phyloP scores from a whole-genome alignment of 2,888 invertebrate species.

The Dascillus cervinus region DNA sequence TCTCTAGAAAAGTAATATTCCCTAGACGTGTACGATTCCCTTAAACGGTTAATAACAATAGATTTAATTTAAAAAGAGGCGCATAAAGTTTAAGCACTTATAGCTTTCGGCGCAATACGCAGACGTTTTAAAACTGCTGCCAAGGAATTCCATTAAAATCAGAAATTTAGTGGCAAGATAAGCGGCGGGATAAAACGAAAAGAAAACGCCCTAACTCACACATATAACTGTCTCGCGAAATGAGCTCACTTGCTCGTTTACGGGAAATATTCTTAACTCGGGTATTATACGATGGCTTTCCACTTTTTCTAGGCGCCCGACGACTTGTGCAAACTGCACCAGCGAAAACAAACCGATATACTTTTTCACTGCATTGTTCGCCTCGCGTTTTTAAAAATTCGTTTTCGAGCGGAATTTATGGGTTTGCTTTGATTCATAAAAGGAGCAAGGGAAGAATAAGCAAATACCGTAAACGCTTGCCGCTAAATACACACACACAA shows the following conservation, averaged over 20 bases:
- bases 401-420: too few relatives aligned
- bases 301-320: slow-evolving; percentile 33
- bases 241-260: slow-evolving; percentile 39
- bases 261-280: slow-evolving; percentile 36
- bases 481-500: slow-evolving; percentile 30
- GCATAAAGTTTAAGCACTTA: slow-evolving; percentile 38
- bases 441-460: slow-evolving; percentile 13
- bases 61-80: slow-evolving; percentile 42
- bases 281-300: slow-evolving; percentile 34
- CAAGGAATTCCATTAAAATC: slow-evolving; percentile 51
- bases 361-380: too few relatives aligned
- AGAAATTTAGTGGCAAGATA: slow-evolving; percentile 51
- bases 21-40: slow-evolving; percentile 37
- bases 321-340: slow-evolving; percentile 34
- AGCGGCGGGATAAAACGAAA: slow-evolving; percentile 43
- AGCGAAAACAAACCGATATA: slow-evolving; percentile 43
- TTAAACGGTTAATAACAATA: slow-evolving; percentile 41
- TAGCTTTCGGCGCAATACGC: slow-evolving; percentile 30
- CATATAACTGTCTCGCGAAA: slow-evolving; percentile 40
- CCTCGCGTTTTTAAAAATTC: too few relatives aligned
- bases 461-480: slow-evolving; percentile 21
- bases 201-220: slow-evolving; percentile 42
- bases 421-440: too few relatives aligned
- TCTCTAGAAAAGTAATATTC: too few relatives aligned
- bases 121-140: slow-evolving; percentile 38